Conservation (phyloP, 2,797 vertebrate genomes). For the Leuciscus waleckii region DNA sequence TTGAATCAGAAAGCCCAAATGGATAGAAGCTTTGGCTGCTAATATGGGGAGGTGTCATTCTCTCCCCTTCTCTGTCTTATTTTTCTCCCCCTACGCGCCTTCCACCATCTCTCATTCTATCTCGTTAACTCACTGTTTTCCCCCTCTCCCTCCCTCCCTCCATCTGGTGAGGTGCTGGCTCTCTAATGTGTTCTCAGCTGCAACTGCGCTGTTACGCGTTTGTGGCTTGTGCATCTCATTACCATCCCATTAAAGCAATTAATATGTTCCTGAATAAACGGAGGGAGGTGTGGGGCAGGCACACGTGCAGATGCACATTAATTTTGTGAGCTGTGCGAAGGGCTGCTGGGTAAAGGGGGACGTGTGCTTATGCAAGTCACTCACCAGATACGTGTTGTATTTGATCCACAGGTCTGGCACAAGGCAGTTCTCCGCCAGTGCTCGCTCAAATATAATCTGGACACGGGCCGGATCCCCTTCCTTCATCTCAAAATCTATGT, state of each 20-base stretch:
- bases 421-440: slow-evolving; percentile 95
- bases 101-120: slow-evolving; percentile 29
- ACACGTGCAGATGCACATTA: not conserved
- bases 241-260: slow-evolving; percentile 61
- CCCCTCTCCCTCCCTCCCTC: not conserved
- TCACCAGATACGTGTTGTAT: slow-evolving; percentile 93
- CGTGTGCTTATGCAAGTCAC: slow-evolving; percentile 57
- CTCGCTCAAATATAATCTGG: slow-evolving; percentile 91
- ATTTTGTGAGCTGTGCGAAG: not conserved
- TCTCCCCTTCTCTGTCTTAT: not conserved
- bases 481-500: slow-evolving; percentile 93
- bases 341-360: not conserved
- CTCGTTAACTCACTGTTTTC: not conserved
- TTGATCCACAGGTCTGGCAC: slow-evolving; percentile 96
- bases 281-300: slow-evolving; percentile 18
- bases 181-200: slow-evolving; percentile 38
- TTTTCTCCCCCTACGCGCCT: not conserved
- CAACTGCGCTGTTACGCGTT: slow-evolving; percentile 12
- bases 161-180: slow-evolving; percentile 40
- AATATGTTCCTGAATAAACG: slow-evolving; percentile 50
- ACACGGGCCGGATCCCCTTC: slow-evolving; percentile 92
- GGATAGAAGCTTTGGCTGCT: slow-evolving; percentile 19
- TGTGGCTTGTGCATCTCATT: slow-evolving; percentile 59
- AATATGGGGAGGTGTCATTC: not conserved
- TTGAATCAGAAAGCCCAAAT: slow-evolving; percentile 31